Percentiles rank a stretch among this genome's conserved stretches.
These are phyloP conservation scores for Sylvia atricapilla DNA, from an alignment of 2,113 vertebrate species.

Conservation along the genomic window DNA sequence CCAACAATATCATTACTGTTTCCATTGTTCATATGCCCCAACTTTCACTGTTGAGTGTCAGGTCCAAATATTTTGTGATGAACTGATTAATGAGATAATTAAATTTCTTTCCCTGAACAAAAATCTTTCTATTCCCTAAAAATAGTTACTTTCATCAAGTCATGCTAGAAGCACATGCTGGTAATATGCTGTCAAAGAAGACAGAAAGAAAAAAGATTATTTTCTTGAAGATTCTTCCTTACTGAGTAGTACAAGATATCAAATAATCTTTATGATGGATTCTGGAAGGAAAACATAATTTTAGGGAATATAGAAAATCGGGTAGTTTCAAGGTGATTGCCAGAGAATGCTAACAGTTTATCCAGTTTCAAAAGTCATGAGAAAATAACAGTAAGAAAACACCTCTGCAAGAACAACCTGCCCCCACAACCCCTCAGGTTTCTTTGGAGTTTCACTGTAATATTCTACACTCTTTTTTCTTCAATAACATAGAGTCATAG, in stretches of 20 bases:
- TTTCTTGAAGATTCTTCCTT: background rate
- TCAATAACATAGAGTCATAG: background rate
- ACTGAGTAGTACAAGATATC: background rate
- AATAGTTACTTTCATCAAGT: background rate
- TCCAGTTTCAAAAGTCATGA: background rate
- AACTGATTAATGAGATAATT: constrained; percentile 13
- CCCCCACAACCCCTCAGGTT: accelerated
- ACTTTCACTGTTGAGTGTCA: background rate
- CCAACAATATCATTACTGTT: background rate
- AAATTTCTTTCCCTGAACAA: background rate
- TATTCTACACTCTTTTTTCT: background rate
- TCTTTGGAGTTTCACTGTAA: background rate
- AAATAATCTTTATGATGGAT: background rate
- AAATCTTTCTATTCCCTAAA: background rate
- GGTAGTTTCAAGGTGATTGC: background rate
- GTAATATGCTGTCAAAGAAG: background rate
- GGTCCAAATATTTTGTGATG: background rate
- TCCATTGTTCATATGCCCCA: background rate
- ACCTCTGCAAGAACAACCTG: accelerated
- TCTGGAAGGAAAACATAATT: background rate
- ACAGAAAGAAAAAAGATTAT: background rate
- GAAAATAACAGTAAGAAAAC: background rate
- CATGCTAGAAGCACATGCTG: background rate
- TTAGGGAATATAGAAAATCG: background rate
- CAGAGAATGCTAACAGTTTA: background rate